Evolutionary conservation across 2,113 vertebrate species (phyloP).

Genomic region (Asarcornis scutulata): DNA sequence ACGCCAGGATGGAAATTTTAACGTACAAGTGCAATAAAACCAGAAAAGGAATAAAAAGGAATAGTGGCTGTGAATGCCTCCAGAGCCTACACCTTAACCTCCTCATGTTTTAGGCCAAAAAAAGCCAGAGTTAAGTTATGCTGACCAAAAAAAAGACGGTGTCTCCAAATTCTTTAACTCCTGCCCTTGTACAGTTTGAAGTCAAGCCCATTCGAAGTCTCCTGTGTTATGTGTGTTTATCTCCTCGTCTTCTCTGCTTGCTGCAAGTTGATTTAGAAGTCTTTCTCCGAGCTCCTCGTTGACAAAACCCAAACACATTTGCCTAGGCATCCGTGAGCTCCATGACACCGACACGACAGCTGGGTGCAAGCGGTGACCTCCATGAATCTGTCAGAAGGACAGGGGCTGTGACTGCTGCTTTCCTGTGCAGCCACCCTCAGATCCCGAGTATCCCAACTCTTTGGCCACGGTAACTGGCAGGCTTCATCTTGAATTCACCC

Average conservation of each 20-base stretch:
- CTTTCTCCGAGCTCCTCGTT: not conserved
- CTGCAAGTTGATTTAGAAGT: not conserved
- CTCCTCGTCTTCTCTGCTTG: not conserved
- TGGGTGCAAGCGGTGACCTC: not conserved
- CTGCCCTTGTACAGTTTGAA: not conserved
- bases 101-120: not conserved
- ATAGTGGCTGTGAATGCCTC: not conserved
- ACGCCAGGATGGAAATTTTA: not conserved
- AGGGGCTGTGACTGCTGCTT: fast-evolving
- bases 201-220: not conserved
- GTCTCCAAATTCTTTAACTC: not conserved
- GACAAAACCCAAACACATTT: not conserved
- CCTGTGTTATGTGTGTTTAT: fast-evolving
- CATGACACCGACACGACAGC: not conserved
- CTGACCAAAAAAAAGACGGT: not conserved
- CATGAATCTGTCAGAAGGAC: not conserved
- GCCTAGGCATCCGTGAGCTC: not conserved
- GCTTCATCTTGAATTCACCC: not conserved
- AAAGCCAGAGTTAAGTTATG: not conserved
- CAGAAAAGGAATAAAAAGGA: not conserved
- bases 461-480: not conserved
- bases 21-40: not conserved
- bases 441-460: not conserved
- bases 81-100: not conserved
- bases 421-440: not conserved